These are phyloP conservation scores for Saxicola maurus DNA, from an alignment of 2,797 vertebrate species.

Conservation along the genomic window DNA sequence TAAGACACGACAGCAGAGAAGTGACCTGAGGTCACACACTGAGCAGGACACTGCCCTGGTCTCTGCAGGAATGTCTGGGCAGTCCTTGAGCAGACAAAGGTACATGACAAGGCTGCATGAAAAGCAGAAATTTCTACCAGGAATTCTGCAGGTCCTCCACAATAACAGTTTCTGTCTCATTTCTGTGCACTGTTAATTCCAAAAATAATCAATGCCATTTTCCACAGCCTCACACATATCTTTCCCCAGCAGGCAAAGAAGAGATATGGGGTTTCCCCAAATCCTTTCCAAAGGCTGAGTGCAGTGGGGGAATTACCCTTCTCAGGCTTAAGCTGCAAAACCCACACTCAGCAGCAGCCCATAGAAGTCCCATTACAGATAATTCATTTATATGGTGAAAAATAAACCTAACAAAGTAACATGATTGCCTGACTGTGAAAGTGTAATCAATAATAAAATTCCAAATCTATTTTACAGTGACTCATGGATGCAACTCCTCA, in stretches of 20 bases:
- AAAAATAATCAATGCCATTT: not conserved
- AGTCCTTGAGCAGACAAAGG: not conserved
- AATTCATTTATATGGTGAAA: not conserved
- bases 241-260: not conserved
- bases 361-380: not conserved
- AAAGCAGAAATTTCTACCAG: not conserved
- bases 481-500: not conserved
- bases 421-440: not conserved
- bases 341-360: not conserved
- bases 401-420: not conserved
- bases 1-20: not conserved
- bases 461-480: not conserved
- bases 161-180: not conserved
- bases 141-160: not conserved
- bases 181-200: not conserved
- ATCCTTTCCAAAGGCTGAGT: not conserved
- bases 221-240: not conserved
- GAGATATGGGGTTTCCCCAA: not conserved
- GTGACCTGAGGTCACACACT: accelerated
- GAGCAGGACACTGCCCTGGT: not conserved
- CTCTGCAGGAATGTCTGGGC: not conserved
- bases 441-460: not conserved
- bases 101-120: not conserved
- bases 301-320: not conserved
- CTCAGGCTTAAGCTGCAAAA: not conserved